Evolutionary conservation across 1,140 invertebrate species (phyloP).

Genomic region (Heliconius melpomene): DNA sequence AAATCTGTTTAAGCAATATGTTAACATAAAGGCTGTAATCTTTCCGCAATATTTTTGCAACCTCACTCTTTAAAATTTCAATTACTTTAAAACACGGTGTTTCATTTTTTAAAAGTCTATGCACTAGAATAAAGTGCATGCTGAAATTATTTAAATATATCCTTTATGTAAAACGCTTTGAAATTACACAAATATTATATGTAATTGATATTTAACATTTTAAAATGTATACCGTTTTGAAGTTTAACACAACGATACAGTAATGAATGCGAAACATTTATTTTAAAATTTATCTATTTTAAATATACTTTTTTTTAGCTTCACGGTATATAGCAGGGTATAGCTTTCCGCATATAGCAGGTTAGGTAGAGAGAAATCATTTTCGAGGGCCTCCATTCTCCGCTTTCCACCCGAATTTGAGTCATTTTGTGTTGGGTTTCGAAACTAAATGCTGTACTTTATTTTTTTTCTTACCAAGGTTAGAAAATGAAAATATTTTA

Average conservation of each 20-base stretch:
- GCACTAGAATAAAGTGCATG: conserved; percentile 6
- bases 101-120: conserved; percentile 2
- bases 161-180: neutral
- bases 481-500: no score
- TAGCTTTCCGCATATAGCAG: neutral
- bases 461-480: no score
- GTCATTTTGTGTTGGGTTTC: no score
- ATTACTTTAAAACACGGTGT: conserved; percentile 7
- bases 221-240: neutral
- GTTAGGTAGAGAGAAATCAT: neutral
- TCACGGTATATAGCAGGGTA: no score
- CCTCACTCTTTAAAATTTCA: conserved; percentile 14
- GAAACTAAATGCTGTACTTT: no score
- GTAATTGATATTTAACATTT: neutral
- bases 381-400: no score
- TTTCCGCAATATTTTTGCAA: conserved; percentile 6
- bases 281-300: no score
- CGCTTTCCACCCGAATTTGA: no score
- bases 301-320: neutral
- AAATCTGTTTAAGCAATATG: neutral
- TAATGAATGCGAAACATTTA: neutral
- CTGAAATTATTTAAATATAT: conserved; percentile 5
- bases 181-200: conserved; percentile 8
- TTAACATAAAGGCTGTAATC: conserved; percentile 2
- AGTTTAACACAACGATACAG: neutral